Evolutionary conservation across 2,113 vertebrate genomes (phyloP).

Genomic region (Vulpes ferrilata): DNA sequence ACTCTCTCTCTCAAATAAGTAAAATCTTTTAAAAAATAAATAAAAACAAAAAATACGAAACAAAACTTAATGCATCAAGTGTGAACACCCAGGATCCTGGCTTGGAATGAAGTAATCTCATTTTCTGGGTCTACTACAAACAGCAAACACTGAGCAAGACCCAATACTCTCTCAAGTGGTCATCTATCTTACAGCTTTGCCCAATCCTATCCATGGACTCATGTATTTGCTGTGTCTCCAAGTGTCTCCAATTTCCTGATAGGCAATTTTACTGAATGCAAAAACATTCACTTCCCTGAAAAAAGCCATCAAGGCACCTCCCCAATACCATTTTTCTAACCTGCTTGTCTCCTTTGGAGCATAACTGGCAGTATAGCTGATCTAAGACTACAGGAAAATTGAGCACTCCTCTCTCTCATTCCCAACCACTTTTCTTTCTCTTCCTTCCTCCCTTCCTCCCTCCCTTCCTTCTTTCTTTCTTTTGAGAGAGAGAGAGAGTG

Average conservation of each 20-base stretch:
- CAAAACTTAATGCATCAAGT: not conserved
- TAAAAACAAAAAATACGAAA: not conserved
- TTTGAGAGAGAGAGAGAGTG: not conserved
- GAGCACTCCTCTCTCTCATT: not conserved
- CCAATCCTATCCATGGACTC: not conserved
- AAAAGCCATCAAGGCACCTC: not conserved
- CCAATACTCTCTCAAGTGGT: not conserved
- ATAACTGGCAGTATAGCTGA: not conserved
- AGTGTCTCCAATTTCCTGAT: not conserved
- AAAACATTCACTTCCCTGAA: not conserved
- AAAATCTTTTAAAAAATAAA: no score
- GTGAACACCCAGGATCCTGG: not conserved
- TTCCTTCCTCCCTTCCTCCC: no score
- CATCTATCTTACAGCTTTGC: not conserved
- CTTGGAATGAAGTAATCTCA: not conserved
- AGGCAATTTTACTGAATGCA: not conserved
- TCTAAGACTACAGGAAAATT: not conserved
- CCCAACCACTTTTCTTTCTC: no score
- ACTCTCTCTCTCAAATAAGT: no score
- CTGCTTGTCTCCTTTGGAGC: not conserved
- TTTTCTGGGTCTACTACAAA: not conserved
- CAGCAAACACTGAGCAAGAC: not conserved
- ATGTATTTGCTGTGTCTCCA: not conserved
- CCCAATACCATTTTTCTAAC: not conserved
- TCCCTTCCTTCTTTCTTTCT: not conserved